Evolutionary conservation across 2,113 vertebrate species (phyloP), one percentile per base, ranked within the genome.

Genomic region (Aegithalos caudatus): DNA sequence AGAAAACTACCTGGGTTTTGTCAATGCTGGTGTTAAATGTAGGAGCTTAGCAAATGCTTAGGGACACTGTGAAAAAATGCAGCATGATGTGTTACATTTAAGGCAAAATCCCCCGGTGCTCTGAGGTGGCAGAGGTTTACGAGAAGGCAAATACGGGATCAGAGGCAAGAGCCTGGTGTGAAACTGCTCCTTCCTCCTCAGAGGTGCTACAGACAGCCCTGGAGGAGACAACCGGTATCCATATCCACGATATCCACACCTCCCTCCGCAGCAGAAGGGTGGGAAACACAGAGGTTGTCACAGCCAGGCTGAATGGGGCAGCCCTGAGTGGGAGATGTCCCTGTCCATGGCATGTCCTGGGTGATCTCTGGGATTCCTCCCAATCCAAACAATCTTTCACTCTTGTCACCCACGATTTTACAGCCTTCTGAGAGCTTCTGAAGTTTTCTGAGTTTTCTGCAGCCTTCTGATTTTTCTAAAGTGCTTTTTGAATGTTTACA

Each of bases 41-140:
- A 47, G 74, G 58, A 83, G 47, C 35, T 92, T 88, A 92, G 45
- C 79, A 90, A 93, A 80, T 58, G 51, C 47, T 35, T 42, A 22
- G n/a, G 54, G 81, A 37, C 14, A 6, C 71, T 3, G 1, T 11
- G 71, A 37, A 58, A 65, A 93, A 89, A 66, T 4, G 14, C 66
- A 80, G 28, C 14, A 13, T 66, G 28, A 25, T 17, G 33, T 31
- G 47, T 31, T 62, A 9, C 6, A 3, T 20, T 84, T 71, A 42
- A 38, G 23, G 67, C 58, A 56, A 81, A 83, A 82, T 35, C 64
- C 66, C 60, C 33, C 0, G 0, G 33, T 25, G 86, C 80, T 42
- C 50, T 45, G 66, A 50, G 33, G 61, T 1, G 1, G 28, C 2
- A 2, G 14, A 37, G 23, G 21, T 50, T 90, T 81, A 14, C 0